Conservation (phyloP, 2,797 vertebrate genomes). For the Tangara arthus region DNA sequence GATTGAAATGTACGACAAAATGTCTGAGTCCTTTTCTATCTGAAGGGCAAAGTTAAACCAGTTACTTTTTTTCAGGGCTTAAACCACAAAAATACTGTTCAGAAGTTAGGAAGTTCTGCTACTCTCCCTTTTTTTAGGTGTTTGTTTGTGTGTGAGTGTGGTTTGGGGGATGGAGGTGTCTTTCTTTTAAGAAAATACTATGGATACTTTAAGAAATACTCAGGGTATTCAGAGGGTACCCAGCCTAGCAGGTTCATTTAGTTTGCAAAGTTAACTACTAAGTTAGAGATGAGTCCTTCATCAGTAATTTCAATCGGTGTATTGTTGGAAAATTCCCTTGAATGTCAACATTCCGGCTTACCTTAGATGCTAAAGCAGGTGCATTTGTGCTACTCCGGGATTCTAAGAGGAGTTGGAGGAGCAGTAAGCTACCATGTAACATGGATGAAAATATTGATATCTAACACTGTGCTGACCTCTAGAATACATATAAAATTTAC, state of each 20-base stretch:
- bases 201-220: not conserved
- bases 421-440: not conserved
- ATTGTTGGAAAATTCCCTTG: not conserved
- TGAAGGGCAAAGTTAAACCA: not conserved
- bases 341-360: not conserved
- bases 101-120: not conserved
- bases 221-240: not conserved
- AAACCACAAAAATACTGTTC: not conserved
- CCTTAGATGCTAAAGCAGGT: not conserved
- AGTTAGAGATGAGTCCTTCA: not conserved
- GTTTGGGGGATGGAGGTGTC: rapidly evolving
- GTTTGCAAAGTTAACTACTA: not conserved
- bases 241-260: not conserved
- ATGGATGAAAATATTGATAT: not conserved
- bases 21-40: not conserved
- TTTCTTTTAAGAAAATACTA: not conserved
- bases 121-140: not conserved
- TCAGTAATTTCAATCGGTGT: not conserved
- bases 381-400: not conserved
- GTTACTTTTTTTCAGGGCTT: not conserved
- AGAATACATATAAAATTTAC: not conserved
- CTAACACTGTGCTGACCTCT: no score
- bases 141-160: not conserved
- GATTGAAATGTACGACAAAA: not conserved
- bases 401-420: not conserved